These are phyloP conservation scores for Halisarca cf. caerulea DNA, from an alignment of 37 sponge, comb jelly and placozoan species.

Conservation along the genomic window DNA sequence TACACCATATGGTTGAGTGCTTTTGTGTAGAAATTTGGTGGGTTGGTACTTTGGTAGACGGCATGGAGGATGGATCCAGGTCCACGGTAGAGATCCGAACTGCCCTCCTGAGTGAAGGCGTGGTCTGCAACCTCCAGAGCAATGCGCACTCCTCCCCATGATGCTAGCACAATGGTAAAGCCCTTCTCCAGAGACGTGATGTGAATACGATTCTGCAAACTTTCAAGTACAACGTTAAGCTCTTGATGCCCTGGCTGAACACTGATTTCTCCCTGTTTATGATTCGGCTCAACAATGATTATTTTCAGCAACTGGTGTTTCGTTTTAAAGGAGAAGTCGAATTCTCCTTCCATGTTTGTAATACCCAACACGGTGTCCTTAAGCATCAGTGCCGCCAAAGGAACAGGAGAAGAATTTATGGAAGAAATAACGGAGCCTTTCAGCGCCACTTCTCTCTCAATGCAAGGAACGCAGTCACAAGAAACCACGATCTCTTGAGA, in stretches of 20 bases:
- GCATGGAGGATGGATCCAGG: neutral
- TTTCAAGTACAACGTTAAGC: neutral
- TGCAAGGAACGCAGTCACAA: conserved; percentile 9
- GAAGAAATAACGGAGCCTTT: neutral
- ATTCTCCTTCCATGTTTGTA: neutral
- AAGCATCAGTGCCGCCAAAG: conserved; percentile 6
- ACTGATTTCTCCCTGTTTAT: neutral
- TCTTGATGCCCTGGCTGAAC: neutral
- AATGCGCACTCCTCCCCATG: neutral
- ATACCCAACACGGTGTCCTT: neutral
- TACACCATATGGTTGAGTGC: conserved; percentile 26
- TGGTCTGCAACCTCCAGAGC: neutral
- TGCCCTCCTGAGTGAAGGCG: neutral
- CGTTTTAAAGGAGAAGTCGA: conserved; percentile 8
- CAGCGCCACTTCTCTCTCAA: neutral
- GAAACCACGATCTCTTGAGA: conserved; percentile 1
- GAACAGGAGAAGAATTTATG: neutral
- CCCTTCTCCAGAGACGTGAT: neutral
- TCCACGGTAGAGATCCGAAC: neutral
- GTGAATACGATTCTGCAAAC: neutral
- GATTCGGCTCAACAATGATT: neutral
- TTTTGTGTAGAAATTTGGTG: neutral
- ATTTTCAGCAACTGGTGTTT: neutral
- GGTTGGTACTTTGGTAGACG: neutral
- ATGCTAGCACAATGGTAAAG: neutral